Evolutionary conservation across 2,113 vertebrate species (phyloP).

Genomic region (Coturnix japonica): DNA sequence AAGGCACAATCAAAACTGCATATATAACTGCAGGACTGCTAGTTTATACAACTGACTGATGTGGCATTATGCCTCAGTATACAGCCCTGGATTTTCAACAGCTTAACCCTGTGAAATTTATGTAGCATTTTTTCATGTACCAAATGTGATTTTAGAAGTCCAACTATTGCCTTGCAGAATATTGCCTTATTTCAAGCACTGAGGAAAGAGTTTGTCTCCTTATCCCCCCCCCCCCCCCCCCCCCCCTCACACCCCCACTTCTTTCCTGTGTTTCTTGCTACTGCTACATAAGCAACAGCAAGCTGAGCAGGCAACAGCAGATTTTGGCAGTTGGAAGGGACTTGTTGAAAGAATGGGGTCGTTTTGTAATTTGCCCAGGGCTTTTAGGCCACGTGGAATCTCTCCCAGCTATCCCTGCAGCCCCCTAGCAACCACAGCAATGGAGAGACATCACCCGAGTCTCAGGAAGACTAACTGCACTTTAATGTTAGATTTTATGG

Average conservation of each 20-base stretch:
- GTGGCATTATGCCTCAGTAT: not conserved
- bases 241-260: accelerated
- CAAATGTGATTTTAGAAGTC: not conserved
- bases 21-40: accelerated
- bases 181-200: not conserved
- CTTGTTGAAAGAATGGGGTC: not conserved
- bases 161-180: not conserved
- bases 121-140: not conserved
- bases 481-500: not conserved
- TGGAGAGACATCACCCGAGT: not conserved
- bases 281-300: not conserved
- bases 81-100: not conserved
- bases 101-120: not conserved
- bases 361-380: not conserved
- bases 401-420: not conserved
- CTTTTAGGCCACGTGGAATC: not conserved
- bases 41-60: accelerated
- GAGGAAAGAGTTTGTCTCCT: not conserved
- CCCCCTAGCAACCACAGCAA: not conserved
- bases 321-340: not conserved
- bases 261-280: not conserved
- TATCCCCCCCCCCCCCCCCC: accelerated
- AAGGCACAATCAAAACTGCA: not conserved
- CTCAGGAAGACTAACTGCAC: not conserved
- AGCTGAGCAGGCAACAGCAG: not conserved